phyloP scores from a whole-genome alignment of 2,888 invertebrate genomes.

The Drosophila leonis region DNA sequence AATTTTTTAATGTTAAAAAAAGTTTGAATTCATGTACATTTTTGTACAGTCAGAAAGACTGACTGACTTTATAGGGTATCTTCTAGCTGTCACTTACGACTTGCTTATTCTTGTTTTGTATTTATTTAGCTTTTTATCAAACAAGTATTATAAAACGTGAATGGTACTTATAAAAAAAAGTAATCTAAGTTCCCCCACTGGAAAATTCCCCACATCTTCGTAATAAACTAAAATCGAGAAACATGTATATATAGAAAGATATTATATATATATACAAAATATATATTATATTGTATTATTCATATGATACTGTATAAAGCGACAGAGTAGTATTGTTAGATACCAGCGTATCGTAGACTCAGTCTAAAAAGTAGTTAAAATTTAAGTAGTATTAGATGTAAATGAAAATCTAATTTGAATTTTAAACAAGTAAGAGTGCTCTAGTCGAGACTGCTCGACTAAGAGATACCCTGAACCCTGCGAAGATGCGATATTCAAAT shows the following conservation, averaged over 20 bases:
- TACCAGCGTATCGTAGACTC: not conserved
- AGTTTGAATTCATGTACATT: not conserved
- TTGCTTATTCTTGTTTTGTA: not conserved
- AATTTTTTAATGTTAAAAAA: not conserved
- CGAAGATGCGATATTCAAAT: no score
- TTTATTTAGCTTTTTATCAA: slow-evolving; percentile 35
- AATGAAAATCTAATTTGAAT: not conserved
- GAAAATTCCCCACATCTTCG: slow-evolving; percentile 45
- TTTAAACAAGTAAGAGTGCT: not conserved
- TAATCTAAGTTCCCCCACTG: slow-evolving; percentile 50
- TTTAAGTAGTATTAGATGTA: not conserved
- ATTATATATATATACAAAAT: not conserved
- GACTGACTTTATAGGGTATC: not conserved
- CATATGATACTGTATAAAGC: not conserved
- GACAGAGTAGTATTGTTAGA: not conserved
- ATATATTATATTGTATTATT: not conserved
- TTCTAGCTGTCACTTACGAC: not conserved
- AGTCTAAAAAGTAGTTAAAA: not conserved
- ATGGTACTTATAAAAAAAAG: slow-evolving; percentile 27
- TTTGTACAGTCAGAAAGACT: not conserved
- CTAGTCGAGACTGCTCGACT: no score
- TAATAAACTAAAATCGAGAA: slow-evolving; percentile 18
- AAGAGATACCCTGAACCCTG: no score
- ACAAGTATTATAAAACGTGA: slow-evolving; percentile 57
- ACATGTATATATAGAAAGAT: not conserved